phyloP scores from a whole-genome alignment of 2,113 vertebrate genomes.

The Rhea americana region DNA sequence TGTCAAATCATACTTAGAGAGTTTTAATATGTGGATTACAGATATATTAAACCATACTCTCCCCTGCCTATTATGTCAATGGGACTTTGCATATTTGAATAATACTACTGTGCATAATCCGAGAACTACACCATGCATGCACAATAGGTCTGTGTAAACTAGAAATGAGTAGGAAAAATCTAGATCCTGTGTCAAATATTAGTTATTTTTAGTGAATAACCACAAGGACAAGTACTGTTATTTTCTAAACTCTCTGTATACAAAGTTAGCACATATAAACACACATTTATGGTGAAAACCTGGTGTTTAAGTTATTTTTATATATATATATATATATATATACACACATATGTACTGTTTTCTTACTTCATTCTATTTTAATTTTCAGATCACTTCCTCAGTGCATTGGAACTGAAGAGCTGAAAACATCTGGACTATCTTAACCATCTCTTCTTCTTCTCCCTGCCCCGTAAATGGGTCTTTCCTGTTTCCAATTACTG shows the following conservation, averaged over 20 bases:
- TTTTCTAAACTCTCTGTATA: neutral
- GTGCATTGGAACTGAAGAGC: neutral
- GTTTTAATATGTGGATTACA: slow-evolving; percentile 70
- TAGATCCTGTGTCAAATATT: neutral
- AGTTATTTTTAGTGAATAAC: neutral
- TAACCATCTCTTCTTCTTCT: slow-evolving; percentile 11
- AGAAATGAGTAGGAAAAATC: neutral
- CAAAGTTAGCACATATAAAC: neutral
- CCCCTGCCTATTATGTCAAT: slow-evolving; percentile 66
- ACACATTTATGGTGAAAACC: neutral
- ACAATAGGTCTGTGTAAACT: neutral
- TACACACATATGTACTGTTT: neutral
- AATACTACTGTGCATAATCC: slow-evolving; percentile 54
- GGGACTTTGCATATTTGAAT: slow-evolving; percentile 70
- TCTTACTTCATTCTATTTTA: neutral
- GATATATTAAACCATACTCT: slow-evolving; percentile 57
- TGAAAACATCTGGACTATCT: slow-evolving; percentile 19
- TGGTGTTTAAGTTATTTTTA: neutral
- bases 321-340: neutral
- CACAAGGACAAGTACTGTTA: neutral
- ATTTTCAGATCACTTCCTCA: slow-evolving; percentile 12
- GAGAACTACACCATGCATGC: neutral
- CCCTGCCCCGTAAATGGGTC: slow-evolving; percentile 35
- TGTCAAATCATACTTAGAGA: slow-evolving; percentile 65
- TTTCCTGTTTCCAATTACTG: slow-evolving; percentile 23